phyloP scores from a whole-genome alignment of 2,113 vertebrate genomes.

The Gobiocypris rarus region DNA sequence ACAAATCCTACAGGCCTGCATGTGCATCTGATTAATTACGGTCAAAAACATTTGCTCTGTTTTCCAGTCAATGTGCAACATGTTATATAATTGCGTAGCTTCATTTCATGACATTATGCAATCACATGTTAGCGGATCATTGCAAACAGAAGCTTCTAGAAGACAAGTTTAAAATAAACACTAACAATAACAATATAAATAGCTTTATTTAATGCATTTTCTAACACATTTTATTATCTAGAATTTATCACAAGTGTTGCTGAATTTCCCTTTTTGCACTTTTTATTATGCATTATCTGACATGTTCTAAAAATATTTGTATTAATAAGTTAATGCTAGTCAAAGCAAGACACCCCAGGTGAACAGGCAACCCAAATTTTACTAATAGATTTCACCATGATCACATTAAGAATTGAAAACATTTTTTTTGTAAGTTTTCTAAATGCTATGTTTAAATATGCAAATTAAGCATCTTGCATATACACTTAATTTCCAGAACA shows the following conservation, averaged over 20 bases:
- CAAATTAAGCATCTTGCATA: too few species aligned
- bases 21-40: slow-evolving; percentile 16
- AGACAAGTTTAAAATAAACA: background rate
- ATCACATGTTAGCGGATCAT: background rate
- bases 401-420: too few species aligned
- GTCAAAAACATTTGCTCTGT: background rate
- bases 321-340: background rate
- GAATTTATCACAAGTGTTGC: too few species aligned
- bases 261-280: too few species aligned
- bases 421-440: too few species aligned
- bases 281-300: background rate
- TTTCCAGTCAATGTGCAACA: background rate
- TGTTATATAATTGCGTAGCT: slow-evolving; percentile 12
- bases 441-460: too few species aligned
- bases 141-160: background rate
- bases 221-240: background rate
- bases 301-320: background rate
- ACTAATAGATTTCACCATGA: too few species aligned
- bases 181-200: too few species aligned
- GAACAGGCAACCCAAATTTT: too few species aligned
- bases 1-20: background rate
- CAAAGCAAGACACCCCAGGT: too few species aligned
- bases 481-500: too few species aligned
- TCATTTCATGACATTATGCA: slow-evolving; percentile 4
- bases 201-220: background rate